Percentiles rank a stretch among this genome's conserved stretches.
Conservation (phyloP, 1,140 invertebrate genomes). For the Penaeus japonicus region DNA sequence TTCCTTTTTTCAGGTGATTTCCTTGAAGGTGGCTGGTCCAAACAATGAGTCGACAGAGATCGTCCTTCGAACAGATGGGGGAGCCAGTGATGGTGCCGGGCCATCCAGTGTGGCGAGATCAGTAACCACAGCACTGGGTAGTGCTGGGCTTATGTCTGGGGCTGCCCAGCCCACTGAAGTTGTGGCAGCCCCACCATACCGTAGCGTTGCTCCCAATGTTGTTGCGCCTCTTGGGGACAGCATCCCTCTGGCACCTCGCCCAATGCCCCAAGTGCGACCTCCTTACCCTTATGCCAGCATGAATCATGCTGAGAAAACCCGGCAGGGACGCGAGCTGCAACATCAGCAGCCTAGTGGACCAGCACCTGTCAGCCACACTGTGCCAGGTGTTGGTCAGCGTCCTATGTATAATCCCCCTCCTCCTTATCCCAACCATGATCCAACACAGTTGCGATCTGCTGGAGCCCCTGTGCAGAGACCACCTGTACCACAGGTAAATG, state of each 20-base stretch:
- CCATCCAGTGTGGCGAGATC: constrained; percentile 58
- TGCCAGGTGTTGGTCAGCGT: constrained; percentile 26
- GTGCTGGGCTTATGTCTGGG: constrained; percentile 56
- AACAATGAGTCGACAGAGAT: constrained; percentile 77
- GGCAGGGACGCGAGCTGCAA: constrained; percentile 62
- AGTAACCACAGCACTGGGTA: constrained; percentile 44
- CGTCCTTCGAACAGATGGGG: constrained; percentile 70
- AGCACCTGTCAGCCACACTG: constrained; percentile 45
- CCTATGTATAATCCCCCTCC: constrained; percentile 44
- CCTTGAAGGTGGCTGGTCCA: constrained; percentile 81
- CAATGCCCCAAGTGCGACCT: constrained; percentile 54
- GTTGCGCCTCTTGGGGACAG: constrained; percentile 63
- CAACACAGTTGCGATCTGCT: constrained; percentile 47
- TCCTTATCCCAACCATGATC: constrained; percentile 54
- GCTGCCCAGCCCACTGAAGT: constrained; percentile 58
- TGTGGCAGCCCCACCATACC: constrained; percentile 62
- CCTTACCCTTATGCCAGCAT: constrained; percentile 88
- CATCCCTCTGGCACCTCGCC: constrained; percentile 60
- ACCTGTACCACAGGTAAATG: constrained; percentile 39
- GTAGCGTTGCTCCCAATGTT: constrained; percentile 62
- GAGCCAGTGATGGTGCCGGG: constrained; percentile 52
- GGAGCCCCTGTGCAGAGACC: constrained; percentile 23
- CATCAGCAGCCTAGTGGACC: constrained; percentile 49
- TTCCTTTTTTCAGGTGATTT: constrained; percentile 73
- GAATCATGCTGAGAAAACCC: constrained; percentile 79